A percentile compares a stretch with the other conserved stretches of the same genome.
Conservation (phyloP, 2,113 vertebrate species). For the Dermatemys mawii region DNA sequence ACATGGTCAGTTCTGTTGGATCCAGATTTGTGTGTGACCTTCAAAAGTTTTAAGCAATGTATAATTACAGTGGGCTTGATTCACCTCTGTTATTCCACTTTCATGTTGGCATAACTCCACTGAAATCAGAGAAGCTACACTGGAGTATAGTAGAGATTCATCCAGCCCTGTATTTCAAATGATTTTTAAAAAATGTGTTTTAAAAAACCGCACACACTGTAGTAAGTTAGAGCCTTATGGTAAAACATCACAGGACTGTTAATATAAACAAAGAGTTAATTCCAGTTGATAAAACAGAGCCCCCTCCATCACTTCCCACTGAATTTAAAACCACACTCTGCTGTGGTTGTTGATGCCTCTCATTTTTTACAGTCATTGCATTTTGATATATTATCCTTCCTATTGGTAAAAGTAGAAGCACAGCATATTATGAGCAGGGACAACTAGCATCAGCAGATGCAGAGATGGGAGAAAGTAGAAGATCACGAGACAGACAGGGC, state of each 20-base stretch:
- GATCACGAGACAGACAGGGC: neutral
- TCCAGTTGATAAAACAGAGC: neutral
- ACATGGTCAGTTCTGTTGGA: neutral
- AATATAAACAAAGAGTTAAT: neutral
- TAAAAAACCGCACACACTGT: neutral
- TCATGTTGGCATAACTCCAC: neutral
- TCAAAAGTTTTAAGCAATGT: fast-evolving
- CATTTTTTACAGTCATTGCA: neutral
- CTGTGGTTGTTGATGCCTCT: neutral
- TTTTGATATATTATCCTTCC: neutral
- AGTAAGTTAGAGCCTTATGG: neutral
- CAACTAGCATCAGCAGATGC: slow-evolving; percentile 35
- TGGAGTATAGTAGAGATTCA: neutral
- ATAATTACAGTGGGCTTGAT: neutral
- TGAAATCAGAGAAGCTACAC: neutral
- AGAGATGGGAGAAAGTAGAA: neutral
- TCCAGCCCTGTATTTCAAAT: fast-evolving
- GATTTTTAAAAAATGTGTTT: neutral
- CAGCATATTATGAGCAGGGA: neutral
- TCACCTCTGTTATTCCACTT: neutral
- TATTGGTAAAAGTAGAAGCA: slow-evolving; percentile 6
- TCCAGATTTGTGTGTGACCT: neutral
- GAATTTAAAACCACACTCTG: neutral
- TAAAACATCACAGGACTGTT: neutral
- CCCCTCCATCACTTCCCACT: neutral